Percentiles rank a stretch among this genome's conserved stretches.
These are phyloP conservation scores for Boloria selene DNA, from an alignment of 2,888 invertebrate genomes.

Conservation along the genomic window DNA sequence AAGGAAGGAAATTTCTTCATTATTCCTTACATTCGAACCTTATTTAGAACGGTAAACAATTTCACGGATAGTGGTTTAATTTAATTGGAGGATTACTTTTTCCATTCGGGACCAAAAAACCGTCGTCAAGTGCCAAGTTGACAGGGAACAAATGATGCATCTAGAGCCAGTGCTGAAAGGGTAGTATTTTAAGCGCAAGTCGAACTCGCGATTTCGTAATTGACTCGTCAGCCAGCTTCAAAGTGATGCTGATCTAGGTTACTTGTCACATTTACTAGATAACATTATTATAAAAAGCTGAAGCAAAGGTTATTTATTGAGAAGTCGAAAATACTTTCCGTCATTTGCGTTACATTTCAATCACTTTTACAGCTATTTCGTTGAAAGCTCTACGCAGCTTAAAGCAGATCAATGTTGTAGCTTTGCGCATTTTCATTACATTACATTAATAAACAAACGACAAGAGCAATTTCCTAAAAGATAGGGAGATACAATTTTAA, in stretches of 20 bases:
- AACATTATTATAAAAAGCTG: neutral
- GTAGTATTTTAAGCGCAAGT: conserved; percentile 36
- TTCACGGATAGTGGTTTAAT: conserved; percentile 75
- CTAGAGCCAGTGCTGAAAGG: conserved; percentile 49
- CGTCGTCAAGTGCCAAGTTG: conserved; percentile 69
- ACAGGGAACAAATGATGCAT: conserved; percentile 76
- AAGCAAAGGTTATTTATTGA: conserved; percentile 7
- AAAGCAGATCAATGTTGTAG: conserved; percentile 13
- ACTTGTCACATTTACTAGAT: conserved; percentile 6
- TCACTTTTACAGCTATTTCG: conserved; percentile 7
- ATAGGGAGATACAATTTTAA: conserved; percentile 14
- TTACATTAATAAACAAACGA: conserved; percentile 19
- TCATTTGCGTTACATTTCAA: conserved; percentile 15
- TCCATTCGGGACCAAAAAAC: conserved; percentile 59
- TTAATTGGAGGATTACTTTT: conserved; percentile 78
- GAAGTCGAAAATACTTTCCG: conserved; percentile 5
- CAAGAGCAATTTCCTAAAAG: conserved; percentile 14
- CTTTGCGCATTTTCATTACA: conserved; percentile 24
- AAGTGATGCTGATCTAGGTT: neutral
- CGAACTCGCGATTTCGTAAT: conserved; percentile 26
- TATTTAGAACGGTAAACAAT: conserved; percentile 75
- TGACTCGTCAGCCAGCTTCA: conserved; percentile 22
- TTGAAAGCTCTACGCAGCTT: conserved; percentile 8
- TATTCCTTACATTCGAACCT: conserved; percentile 46
- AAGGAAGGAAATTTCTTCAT: conserved; percentile 35